Conservation (phyloP, 2,113 vertebrate genomes). For the Machaerirhynchus nigripectus region DNA sequence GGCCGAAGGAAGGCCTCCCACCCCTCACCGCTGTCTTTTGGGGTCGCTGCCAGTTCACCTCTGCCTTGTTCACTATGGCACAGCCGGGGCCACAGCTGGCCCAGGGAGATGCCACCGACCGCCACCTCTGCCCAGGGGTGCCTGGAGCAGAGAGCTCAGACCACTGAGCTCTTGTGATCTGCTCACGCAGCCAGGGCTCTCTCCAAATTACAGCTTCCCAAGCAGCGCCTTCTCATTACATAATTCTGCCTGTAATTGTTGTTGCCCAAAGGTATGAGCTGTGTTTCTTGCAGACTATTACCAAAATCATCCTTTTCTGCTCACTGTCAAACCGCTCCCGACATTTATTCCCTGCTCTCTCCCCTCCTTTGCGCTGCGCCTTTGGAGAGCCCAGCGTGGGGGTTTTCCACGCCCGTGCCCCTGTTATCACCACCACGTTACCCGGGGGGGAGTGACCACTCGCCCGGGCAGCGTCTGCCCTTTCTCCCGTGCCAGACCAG, state of each 20-base stretch:
- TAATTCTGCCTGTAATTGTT: constrained; percentile 66
- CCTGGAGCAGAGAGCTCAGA: neutral
- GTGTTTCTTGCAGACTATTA: constrained; percentile 62
- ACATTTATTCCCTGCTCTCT: constrained; percentile 16
- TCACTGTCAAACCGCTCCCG: neutral
- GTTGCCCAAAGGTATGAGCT: constrained; percentile 70
- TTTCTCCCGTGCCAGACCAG: neutral
- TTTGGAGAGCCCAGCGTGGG: rapidly evolving
- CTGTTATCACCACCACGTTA: rapidly evolving
- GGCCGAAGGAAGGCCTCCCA: neutral
- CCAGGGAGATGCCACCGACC: neutral
- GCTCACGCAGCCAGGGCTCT: neutral
- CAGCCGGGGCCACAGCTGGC: neutral
- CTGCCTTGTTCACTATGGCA: neutral
- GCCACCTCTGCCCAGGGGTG: neutral
- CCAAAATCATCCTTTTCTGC: constrained; percentile 59
- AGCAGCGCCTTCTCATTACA: constrained; percentile 55
- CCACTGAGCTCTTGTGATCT: neutral
- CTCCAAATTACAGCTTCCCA: neutral
- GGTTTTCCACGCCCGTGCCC: neutral
- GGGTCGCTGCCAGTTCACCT: neutral
- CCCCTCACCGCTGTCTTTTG: neutral
- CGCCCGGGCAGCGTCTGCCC: neutral
- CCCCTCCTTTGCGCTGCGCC: neutral
- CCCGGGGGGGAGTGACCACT: rapidly evolving